phyloP scores from a whole-genome alignment of 2,888 invertebrate species.

The Belgica antarctica region DNA sequence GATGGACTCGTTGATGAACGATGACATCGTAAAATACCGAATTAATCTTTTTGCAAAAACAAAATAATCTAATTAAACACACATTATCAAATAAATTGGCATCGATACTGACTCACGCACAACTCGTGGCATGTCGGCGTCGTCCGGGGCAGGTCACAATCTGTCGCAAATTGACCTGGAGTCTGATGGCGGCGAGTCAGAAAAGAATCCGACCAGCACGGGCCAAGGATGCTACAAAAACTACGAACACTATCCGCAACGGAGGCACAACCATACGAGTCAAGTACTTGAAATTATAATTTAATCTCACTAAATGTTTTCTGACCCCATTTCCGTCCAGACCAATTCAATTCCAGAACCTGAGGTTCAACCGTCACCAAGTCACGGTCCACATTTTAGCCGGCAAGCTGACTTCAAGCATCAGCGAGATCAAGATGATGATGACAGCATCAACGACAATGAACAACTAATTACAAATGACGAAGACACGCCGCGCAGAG shows the following conservation, averaged over 20 bases:
- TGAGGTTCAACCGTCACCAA: conserved; percentile 54
- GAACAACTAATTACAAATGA: conserved; percentile 29
- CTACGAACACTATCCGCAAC: conserved; percentile 62
- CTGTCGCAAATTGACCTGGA: conserved; percentile 84
- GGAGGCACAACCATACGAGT: conserved; percentile 19
- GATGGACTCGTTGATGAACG: neutral
- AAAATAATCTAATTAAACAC: conserved; percentile 44
- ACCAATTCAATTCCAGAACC: conserved; percentile 51
- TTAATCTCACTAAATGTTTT: neutral
- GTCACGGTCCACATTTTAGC: conserved; percentile 51
- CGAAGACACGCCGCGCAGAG: neutral
- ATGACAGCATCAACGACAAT: conserved; percentile 28
- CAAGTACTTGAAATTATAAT: conserved; percentile 24
- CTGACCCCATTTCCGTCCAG: conserved; percentile 47
- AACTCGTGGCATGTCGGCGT: conserved; percentile 55
- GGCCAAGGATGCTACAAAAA: conserved; percentile 75
- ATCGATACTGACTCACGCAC: conserved; percentile 48
- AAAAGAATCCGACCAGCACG: conserved; percentile 68
- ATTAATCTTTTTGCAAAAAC: conserved; percentile 29
- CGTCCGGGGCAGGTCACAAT: conserved; percentile 74
- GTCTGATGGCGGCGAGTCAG: conserved; percentile 63
- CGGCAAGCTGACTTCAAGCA: conserved; percentile 47
- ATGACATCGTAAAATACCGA: neutral
- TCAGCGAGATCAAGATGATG: conserved; percentile 41
- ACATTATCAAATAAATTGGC: conserved; percentile 51